Percentiles rank a stretch among this genome's conserved stretches.
These are phyloP conservation scores for Pelobates cultripes DNA, from an alignment of 2,797 vertebrate species.

Conservation along the genomic window DNA sequence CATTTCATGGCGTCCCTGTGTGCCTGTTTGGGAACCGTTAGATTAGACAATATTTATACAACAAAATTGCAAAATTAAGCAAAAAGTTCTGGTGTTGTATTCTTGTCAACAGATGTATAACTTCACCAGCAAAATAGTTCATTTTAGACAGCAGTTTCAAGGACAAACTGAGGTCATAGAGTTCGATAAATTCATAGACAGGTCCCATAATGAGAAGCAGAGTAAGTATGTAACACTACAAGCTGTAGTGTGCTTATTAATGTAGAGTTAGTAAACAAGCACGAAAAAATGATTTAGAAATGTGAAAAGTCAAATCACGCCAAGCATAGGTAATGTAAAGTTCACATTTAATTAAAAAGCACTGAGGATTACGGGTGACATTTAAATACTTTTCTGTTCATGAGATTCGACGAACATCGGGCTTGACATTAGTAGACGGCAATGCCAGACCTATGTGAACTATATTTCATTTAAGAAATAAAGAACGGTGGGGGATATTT, in stretches of 20 bases:
- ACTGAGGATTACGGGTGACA: constrained; percentile 52
- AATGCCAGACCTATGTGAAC: constrained; percentile 30
- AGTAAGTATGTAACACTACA: neutral
- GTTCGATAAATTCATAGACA: too few species aligned
- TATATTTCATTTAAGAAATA: constrained; percentile 27
- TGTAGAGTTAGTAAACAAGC: constrained; percentile 38
- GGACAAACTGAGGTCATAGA: too few species aligned
- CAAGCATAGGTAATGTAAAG: constrained; percentile 55
- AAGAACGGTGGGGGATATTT: constrained; percentile 23
- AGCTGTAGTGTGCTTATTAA: neutral
- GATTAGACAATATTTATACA: too few species aligned
- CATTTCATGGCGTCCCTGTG: too few species aligned
- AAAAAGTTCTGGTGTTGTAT: too few species aligned
- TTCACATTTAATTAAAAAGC: constrained; percentile 55
- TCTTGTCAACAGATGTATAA: too few species aligned
- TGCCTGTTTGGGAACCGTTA: too few species aligned
- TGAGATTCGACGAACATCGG: constrained; percentile 46
- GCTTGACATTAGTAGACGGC: constrained; percentile 49
- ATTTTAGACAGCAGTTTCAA: too few species aligned
- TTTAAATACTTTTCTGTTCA: constrained; percentile 50
- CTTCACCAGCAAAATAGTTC: too few species aligned
- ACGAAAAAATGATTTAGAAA: constrained; percentile 27
- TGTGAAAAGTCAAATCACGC: constrained; percentile 54
- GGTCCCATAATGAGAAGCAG: too few species aligned
- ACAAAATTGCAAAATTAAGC: too few species aligned